Percentiles rank a stretch among this genome's conserved stretches.
phyloP scores from a whole-genome alignment of 37 sponge, comb jelly and placozoan species.

The Cladorhizidae sp. region DNA sequence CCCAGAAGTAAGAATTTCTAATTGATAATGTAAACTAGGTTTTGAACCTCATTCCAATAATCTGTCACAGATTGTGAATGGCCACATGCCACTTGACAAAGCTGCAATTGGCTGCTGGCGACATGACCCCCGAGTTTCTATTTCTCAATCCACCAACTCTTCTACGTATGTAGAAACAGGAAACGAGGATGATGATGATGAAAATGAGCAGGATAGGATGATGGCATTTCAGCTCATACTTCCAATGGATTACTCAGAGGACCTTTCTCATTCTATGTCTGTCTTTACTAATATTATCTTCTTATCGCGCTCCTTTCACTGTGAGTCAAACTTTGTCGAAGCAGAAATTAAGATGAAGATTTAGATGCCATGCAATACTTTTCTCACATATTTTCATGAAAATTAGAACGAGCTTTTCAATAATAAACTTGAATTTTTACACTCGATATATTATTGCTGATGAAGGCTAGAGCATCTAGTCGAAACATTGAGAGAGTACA shows the following conservation, averaged over 20 bases:
- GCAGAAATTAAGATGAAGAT: too few relatives aligned
- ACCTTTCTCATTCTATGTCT: conserved; percentile 1
- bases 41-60: not conserved
- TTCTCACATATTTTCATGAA: too few relatives aligned
- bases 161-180: not conserved
- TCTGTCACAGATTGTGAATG: not conserved
- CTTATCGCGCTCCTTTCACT: not conserved
- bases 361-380: too few relatives aligned
- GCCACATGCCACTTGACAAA: not conserved
- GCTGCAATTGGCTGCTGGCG: not conserved
- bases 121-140: not conserved
- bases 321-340: too few relatives aligned
- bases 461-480: too few relatives aligned
- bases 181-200: not conserved
- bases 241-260: not conserved
- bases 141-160: conserved; percentile 1
- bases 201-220: too few relatives aligned
- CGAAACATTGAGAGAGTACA: too few relatives aligned
- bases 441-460: too few relatives aligned
- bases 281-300: not conserved
- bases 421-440: too few relatives aligned
- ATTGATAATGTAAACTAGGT: not conserved
- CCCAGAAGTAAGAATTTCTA: conserved; percentile 2
- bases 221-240: too few relatives aligned
- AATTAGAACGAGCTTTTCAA: too few relatives aligned